A percentile compares a stretch with the other conserved stretches of the same genome.
Conservation (phyloP, 2,888 invertebrate species). For the Rhorus exstirpatorius region DNA sequence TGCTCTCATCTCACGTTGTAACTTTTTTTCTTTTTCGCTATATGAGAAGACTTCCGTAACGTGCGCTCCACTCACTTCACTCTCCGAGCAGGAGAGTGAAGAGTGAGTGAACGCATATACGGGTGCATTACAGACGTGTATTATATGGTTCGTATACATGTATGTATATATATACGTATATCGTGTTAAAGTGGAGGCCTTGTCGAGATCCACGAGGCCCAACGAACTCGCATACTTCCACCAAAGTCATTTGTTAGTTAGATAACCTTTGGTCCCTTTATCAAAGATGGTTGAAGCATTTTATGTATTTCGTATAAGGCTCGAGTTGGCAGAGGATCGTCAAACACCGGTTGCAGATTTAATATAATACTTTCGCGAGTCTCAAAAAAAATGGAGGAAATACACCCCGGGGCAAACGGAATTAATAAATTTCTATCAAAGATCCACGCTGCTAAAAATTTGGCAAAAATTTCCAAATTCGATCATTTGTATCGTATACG, state of each 20-base stretch:
- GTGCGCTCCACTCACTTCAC: conserved; percentile 43
- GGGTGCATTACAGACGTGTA: conserved; percentile 8
- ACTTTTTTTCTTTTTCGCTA: conserved; percentile 22
- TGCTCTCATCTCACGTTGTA: conserved; percentile 49
- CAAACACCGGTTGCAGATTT: conserved; percentile 16
- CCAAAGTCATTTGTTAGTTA: conserved; percentile 59
- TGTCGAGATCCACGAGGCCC: conserved; percentile 56
- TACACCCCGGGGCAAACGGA: too few relatives aligned
- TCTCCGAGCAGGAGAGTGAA: conserved; percentile 20
- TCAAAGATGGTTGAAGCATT: conserved; percentile 34
- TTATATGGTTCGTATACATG: not conserved
- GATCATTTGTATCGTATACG: too few relatives aligned
- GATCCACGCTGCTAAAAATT: too few relatives aligned
- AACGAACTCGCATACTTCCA: conserved; percentile 35
- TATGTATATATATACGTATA: not conserved
- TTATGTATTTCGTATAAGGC: conserved; percentile 6
- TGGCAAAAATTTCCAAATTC: too few relatives aligned
- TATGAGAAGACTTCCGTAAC: conserved; percentile 51
- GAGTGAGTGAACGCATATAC: conserved; percentile 38
- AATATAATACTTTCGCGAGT: not conserved
- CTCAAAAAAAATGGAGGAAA: not conserved
- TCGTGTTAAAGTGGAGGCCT: conserved; percentile 1
- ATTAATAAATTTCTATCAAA: too few relatives aligned
- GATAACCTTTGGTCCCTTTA: conserved; percentile 66
- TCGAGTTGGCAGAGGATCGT: not conserved